Conservation (phyloP, 2,888 invertebrate genomes). For the Neoitamus cyanurus region DNA sequence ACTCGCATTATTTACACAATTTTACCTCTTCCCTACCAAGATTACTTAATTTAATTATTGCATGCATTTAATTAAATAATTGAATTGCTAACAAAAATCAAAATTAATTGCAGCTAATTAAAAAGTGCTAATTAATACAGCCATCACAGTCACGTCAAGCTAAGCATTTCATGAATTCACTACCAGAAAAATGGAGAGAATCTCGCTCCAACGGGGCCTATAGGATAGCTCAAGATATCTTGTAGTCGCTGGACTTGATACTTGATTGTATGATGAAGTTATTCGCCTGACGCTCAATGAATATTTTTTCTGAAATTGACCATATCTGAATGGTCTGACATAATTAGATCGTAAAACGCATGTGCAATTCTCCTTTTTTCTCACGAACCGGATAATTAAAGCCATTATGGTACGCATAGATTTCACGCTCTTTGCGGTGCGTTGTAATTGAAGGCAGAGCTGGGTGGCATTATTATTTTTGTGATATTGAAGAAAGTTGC, state of each 20-base stretch:
- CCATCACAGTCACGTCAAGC: background rate
- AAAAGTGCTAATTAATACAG: background rate
- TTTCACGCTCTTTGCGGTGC: background rate
- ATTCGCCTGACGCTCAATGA: background rate
- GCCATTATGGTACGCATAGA: background rate
- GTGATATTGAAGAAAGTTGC: background rate
- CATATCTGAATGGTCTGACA: background rate
- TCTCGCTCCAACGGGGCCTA: background rate
- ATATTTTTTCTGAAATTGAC: background rate
- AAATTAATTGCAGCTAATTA: background rate
- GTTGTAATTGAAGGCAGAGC: background rate
- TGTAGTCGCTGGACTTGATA: background rate
- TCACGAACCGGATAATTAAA: background rate
- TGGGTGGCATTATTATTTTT: background rate
- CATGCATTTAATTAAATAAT: background rate
- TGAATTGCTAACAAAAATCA: background rate
- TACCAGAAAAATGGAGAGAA: background rate
- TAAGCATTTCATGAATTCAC: background rate
- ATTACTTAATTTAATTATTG: background rate
- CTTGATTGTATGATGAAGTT: background rate
- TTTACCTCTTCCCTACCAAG: background rate
- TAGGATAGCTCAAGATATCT: background rate
- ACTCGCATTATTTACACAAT: background rate
- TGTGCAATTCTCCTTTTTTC: background rate
- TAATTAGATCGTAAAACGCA: background rate